Base-by-base conservation (phyloP, 2,797 vertebrate genomes). In the Mustela erminea region DNA sequence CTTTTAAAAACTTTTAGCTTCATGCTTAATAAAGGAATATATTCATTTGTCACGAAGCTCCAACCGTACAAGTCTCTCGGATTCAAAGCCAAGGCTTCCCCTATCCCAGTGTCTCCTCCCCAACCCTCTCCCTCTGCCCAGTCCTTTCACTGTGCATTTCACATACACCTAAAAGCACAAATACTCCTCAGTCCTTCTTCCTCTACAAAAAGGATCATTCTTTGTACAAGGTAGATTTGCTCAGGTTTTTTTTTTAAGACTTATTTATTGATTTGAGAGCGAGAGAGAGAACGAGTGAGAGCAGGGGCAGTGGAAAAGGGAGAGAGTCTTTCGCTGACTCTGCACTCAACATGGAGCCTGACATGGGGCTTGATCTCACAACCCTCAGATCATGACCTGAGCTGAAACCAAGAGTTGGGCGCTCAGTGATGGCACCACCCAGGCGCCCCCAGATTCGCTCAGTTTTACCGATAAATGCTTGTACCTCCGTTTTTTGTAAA, bases 381-480 rank as follows among this genome's bases (percentile, higher is more conserved):
- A 35, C n/a, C n/a, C 66, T 35, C n/a, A 20, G 8, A 68, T 35
- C n/a, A 11, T 68, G n/a, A 68, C 66, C 66, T 68, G 66, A 68
- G 17, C n/a, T 1, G 2, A 68, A 64, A 64, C 62, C 62, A 64
- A 32, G 60, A 66, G 66, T 20, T 2, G 2, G 4, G 18, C 0
- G 2, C 66, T 35, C 18, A 68, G 20, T 5, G n/a, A 35, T 9
- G 21, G n/a, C 8, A 10, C 18, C 66, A 35, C n/a, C n/a, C 9
- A 35, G 66, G n/a, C 1, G n/a, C 66, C n/a, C n/a, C 66, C 46
- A 84, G 29, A 95, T 32, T 66, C 74, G 18, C 29, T 90, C 6
- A 66, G 12, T 90, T 93, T 94, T 49, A 87, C 15, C 32, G 87
- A 80, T 23, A 96, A 96, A 93, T 88, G 52, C 25, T 66, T 84